Percentiles rank a stretch among this genome's conserved stretches.
These are phyloP conservation scores for Julus scandinavius DNA, from an alignment of 2,888 invertebrate species.

Conservation along the genomic window DNA sequence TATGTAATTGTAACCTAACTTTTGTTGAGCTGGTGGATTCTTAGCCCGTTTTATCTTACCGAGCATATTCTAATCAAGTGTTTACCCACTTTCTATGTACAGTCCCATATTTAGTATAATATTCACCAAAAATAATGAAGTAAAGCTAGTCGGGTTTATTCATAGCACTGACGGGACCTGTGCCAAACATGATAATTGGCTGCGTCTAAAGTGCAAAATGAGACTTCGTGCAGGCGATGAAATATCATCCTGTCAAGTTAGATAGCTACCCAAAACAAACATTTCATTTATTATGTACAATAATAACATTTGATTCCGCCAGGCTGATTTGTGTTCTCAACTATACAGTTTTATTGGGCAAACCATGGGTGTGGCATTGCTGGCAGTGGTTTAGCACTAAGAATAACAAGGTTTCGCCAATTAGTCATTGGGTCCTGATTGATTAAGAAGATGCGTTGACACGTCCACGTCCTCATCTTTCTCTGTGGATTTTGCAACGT, in stretches of 20 bases:
- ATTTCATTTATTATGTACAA: slow-evolving; percentile 19
- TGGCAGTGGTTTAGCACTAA: neutral
- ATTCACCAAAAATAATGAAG: neutral
- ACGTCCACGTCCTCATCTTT: neutral
- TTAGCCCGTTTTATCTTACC: neutral
- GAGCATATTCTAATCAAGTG: neutral
- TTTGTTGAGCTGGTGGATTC: too few relatives aligned
- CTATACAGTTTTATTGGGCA: neutral
- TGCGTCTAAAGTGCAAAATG: neutral
- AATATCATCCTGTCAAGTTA: neutral
- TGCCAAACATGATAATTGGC: neutral
- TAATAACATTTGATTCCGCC: slow-evolving; percentile 10
- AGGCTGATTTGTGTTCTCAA: slow-evolving; percentile 6
- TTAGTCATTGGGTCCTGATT: neutral
- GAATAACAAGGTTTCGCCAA: neutral
- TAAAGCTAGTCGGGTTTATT: neutral
- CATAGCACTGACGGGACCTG: neutral
- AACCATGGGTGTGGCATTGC: neutral
- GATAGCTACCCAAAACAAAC: slow-evolving; percentile 9
- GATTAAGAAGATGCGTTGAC: neutral
- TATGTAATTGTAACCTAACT: too few relatives aligned
- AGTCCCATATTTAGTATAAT: too few relatives aligned
- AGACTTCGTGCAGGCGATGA: neutral
- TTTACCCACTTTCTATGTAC: too few relatives aligned
- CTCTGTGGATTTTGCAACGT: neutral